Evolutionary conservation across 53 echinoderm and acorn worm genomes (phyloP), one percentile per base, ranked within the genome.

Genomic region (Patiria pectinifera): DNA sequence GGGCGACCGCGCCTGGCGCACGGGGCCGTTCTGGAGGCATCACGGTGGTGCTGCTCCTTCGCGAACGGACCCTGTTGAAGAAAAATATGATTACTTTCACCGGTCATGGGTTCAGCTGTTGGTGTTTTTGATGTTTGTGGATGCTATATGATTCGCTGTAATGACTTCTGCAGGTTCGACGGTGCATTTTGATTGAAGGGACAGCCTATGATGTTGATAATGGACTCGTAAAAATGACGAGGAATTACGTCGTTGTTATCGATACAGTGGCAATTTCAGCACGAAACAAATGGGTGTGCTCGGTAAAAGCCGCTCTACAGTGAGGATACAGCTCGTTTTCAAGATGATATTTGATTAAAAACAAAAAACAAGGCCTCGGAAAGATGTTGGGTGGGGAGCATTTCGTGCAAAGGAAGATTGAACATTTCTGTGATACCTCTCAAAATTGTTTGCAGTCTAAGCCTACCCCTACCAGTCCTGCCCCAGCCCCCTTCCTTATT

Each of bases 21-120:
- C 79, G 79, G 86, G 61, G 79, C 78, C 88, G 78, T 77, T 78
- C 78, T 60, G 3, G 77, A 76, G 78, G 88, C 76, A 85, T 25
- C 69, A 21, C 48, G 49, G 44, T 62, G 24, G 6, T 53, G 53
- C 49, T 49, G n/a, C 46, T 25, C 58, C 53, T 35, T 35, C 35
- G 35, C 35, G 25, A 72, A 71, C 61, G 88, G 88, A 78, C 88
- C 62, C 88, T 71, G 88, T 44, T 88, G 23, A 8, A 59, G 4
- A 88, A 88, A 88, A 77, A 78, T 85, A 85, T 85, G 35, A 88
- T 59, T 46, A 23, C 48, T 43, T 53, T 59, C 77, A 78, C 60
- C 88, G 62, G 49, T 59, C 63, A 22, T 74, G 22, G 48, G 43
- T 78, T 23, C 82, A 82, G 82, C 82, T 82, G 88, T 77, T 88